These are phyloP conservation scores for Chymomyza amoena DNA, from an alignment of 2,888 invertebrate genomes.

Conservation along the genomic window DNA sequence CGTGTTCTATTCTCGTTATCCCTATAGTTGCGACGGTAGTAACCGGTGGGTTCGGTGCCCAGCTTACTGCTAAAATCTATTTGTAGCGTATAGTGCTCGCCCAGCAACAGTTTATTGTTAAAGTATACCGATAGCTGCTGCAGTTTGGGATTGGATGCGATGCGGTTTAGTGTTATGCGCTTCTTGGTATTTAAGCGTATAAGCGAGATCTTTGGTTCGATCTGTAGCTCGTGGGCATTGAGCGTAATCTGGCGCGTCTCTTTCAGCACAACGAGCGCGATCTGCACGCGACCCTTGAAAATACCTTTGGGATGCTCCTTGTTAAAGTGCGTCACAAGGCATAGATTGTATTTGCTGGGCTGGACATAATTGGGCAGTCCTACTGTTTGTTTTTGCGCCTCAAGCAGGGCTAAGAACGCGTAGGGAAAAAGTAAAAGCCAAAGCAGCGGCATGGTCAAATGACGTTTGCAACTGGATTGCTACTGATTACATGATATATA, in stretches of 20 bases:
- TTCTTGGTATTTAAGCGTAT: constrained; percentile 67
- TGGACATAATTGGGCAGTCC: no score
- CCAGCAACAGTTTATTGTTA: constrained; percentile 38
- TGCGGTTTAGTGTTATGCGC: no score
- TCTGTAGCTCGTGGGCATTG: constrained; percentile 79
- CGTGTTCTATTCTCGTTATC: no score
- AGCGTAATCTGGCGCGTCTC: constrained; percentile 78
- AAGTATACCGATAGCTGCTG: constrained; percentile 35
- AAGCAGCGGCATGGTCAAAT: no score
- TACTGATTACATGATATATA: no score
- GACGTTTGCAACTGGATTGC: no score
- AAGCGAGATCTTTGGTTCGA: constrained; percentile 68
- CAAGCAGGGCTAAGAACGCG: constrained; percentile 33
- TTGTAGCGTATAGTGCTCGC: constrained; percentile 79
- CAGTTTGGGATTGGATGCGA: constrained; percentile 56
- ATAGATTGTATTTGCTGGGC: constrained; percentile 83
- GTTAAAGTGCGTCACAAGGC: constrained; percentile 82
- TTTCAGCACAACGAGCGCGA: constrained; percentile 78
- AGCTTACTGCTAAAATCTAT: constrained; percentile 84
- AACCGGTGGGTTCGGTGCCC: constrained; percentile 69
- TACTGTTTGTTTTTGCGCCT: constrained; percentile 74
- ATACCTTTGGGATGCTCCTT: constrained; percentile 74
- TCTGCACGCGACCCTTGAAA: constrained; percentile 81
- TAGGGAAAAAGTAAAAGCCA: not conserved
- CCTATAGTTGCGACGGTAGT: no score